These are phyloP conservation scores for Sarcophaga bullata DNA, from an alignment of 1,140 invertebrate species.

Conservation along the genomic window DNA sequence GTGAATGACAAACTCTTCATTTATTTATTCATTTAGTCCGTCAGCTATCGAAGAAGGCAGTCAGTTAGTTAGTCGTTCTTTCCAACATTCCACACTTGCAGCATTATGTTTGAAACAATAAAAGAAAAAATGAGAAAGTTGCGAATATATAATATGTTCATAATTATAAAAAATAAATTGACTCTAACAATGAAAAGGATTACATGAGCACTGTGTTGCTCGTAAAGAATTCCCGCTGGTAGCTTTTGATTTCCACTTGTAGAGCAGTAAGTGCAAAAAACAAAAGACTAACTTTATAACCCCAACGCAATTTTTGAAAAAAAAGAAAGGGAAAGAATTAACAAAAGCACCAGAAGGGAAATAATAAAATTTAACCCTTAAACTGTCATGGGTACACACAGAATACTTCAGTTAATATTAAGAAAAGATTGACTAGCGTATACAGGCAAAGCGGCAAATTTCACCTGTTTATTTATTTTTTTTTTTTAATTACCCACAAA, in stretches of 20 bases:
- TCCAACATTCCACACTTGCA: not conserved
- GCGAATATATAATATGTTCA: not conserved
- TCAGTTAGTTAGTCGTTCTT: not conserved
- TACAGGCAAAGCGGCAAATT: too few species aligned
- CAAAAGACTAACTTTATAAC: slow-evolving; percentile 22
- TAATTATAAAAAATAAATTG: slow-evolving; percentile 22
- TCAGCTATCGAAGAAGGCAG: too few species aligned
- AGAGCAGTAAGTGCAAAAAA: slow-evolving; percentile 16
- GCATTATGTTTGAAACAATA: slow-evolving; percentile 14
- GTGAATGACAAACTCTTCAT: not conserved
- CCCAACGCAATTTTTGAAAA: slow-evolving; percentile 10
- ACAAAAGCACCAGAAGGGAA: too few species aligned
- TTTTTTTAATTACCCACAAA: too few species aligned
- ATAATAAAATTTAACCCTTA: not conserved
- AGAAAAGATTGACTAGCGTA: too few species aligned
- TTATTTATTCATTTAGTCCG: too few species aligned
- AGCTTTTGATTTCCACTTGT: slow-evolving; percentile 24
- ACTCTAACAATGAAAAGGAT: slow-evolving; percentile 12
- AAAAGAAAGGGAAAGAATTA: not conserved
- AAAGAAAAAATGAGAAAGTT: not conserved
- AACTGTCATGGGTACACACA: not conserved
- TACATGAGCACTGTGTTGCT: not conserved
- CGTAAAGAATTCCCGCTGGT: not conserved
- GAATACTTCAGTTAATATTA: too few species aligned
- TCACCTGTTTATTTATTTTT: too few species aligned